Conservation (phyloP, 2,113 vertebrate species). For the Trematocara zebra region DNA sequence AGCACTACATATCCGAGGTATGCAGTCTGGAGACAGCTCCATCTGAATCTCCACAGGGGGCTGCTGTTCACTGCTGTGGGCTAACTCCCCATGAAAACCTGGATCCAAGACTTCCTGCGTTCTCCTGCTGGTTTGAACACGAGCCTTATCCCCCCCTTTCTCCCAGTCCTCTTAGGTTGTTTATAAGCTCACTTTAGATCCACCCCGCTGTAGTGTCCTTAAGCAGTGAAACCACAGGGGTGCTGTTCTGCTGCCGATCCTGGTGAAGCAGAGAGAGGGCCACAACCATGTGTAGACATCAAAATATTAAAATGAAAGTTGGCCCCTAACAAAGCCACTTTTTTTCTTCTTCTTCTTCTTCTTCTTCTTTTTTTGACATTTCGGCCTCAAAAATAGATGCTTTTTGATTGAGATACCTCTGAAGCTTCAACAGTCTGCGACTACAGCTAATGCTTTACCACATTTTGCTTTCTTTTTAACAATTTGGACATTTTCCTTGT, state of each 20-base stretch:
- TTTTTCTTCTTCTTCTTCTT: neutral
- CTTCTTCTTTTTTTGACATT: neutral
- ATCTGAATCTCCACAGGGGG: slow-evolving; percentile 28
- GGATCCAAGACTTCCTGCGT: neutral
- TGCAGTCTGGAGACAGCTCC: slow-evolving; percentile 7
- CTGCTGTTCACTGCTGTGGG: slow-evolving; percentile 12
- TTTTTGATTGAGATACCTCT: neutral
- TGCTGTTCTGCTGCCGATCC: neutral
- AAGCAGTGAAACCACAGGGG: neutral
- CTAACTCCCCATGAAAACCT: neutral
- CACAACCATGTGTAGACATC: neutral
- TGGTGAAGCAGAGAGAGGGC: neutral
- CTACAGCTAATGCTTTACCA: neutral
- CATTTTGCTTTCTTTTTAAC: neutral
- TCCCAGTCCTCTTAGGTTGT: neutral
- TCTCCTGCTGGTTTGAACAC: slow-evolving; percentile 4
- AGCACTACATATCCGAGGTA: neutral
- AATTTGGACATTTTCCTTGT: neutral
- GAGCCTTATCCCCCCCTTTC: neutral
- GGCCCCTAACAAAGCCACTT: neutral
- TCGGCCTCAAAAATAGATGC: neutral
- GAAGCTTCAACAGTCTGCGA: neutral
- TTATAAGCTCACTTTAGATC: neutral
- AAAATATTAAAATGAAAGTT: neutral
- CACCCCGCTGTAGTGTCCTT: slow-evolving; percentile 21